A percentile compares a stretch with the other conserved stretches of the same genome.
Evolutionary conservation across 2,113 vertebrate genomes (phyloP).

Genomic region (Thunnus maccoyii): DNA sequence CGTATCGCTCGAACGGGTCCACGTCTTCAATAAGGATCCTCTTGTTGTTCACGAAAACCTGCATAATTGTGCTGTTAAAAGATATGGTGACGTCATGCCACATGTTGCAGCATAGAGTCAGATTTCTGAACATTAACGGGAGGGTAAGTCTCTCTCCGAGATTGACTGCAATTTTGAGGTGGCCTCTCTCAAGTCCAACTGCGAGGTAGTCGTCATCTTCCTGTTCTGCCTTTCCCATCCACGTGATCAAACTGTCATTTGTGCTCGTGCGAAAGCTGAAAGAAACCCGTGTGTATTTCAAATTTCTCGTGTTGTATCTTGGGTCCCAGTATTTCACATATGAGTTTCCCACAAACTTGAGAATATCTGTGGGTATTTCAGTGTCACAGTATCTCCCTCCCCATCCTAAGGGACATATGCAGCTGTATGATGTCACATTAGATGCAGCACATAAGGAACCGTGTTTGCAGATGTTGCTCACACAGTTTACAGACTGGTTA

Average conservation of each 20-base stretch:
- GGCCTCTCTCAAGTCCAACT: constrained; percentile 83
- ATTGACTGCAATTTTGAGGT: constrained; percentile 88
- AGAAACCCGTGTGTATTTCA: constrained; percentile 83
- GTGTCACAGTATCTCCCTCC: constrained; percentile 84
- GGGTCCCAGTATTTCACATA: constrained; percentile 88
- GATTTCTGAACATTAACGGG: constrained; percentile 77
- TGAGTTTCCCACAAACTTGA: constrained; percentile 86
- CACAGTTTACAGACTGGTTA: constrained; percentile 83
- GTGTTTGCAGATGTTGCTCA: constrained; percentile 80
- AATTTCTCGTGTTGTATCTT: constrained; percentile 82
- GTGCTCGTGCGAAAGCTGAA: constrained; percentile 86
- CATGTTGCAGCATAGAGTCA: constrained; percentile 76
- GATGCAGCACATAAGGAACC: constrained; percentile 83
- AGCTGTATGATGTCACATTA: constrained; percentile 80
- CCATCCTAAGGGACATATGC: constrained; percentile 87
- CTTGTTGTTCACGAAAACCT: constrained; percentile 82
- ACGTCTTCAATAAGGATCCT: constrained; percentile 85
- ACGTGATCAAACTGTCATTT: constrained; percentile 84
- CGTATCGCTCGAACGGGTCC: constrained; percentile 87
- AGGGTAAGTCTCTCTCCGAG: constrained; percentile 86
- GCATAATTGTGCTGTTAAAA: constrained; percentile 87
- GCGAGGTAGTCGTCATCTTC: constrained; percentile 90
- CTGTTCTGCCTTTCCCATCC: constrained; percentile 88
- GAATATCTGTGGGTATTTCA: constrained; percentile 76
- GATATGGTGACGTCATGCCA: constrained; percentile 84